Percentiles rank a stretch among this genome's conserved stretches.
Conservation (phyloP, 2,888 invertebrate genomes). For the Catotricha subobsoleta region DNA sequence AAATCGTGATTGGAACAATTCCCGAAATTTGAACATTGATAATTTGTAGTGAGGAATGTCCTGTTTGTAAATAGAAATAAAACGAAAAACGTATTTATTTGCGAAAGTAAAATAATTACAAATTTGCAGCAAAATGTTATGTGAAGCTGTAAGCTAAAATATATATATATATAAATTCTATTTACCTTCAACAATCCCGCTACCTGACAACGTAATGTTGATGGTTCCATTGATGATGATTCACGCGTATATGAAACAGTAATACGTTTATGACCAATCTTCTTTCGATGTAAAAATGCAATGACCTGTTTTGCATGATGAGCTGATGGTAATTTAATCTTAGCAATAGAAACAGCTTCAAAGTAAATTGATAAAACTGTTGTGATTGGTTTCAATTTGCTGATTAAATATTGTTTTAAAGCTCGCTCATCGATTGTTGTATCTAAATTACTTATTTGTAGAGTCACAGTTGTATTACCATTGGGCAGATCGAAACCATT, state of each 20-base stretch:
- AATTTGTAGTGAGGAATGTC: constrained; percentile 58
- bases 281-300: constrained; percentile 60
- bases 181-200: constrained; percentile 43
- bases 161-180: too few species aligned
- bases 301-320: constrained; percentile 46
- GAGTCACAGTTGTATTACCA: constrained; percentile 15
- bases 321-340: constrained; percentile 24
- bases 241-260: constrained; percentile 49
- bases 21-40: constrained; percentile 64
- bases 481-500: neutral
- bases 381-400: constrained; percentile 28
- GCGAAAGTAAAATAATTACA: too few species aligned
- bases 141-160: too few species aligned
- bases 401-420: constrained; percentile 23
- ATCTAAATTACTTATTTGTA: constrained; percentile 29
- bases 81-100: too few species aligned
- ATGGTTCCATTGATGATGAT: constrained; percentile 39
- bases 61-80: too few species aligned
- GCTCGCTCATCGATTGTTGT: constrained; percentile 26
- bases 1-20: constrained; percentile 63
- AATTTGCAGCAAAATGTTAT: too few species aligned
- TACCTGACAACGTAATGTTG: constrained; percentile 47
- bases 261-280: constrained; percentile 63
- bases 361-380: constrained; percentile 26
- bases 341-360: constrained; percentile 26